These are phyloP conservation scores for Sakesphorus luctuosus DNA, from an alignment of 2,113 vertebrate species.

Conservation along the genomic window DNA sequence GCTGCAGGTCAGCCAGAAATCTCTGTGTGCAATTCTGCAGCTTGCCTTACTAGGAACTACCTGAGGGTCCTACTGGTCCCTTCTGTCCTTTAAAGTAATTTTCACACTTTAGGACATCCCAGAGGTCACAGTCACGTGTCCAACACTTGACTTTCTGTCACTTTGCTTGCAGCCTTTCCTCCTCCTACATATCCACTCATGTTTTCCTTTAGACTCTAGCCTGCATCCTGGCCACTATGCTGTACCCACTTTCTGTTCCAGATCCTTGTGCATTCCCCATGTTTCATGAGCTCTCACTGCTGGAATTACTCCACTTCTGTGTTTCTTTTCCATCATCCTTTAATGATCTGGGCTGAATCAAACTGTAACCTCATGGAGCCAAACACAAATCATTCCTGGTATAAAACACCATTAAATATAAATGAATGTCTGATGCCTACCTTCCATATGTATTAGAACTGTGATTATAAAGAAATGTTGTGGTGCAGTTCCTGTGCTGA, in stretches of 20 bases:
- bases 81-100: background rate
- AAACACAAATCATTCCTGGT: background rate
- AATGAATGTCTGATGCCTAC: background rate
- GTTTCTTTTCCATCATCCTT: background rate
- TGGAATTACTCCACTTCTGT: background rate
- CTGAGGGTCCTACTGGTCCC: background rate
- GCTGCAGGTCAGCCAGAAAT: background rate
- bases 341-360: background rate
- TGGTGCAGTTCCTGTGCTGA: background rate
- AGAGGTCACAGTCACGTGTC: rapidly evolving
- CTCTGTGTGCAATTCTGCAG: background rate
- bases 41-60: background rate
- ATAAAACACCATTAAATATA: background rate
- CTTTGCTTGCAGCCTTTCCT: background rate
- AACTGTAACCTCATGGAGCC: background rate
- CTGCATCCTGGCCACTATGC: background rate
- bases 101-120: background rate
- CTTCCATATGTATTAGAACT: rapidly evolving
- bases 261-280: background rate
- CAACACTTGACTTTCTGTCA: background rate
- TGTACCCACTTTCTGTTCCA: background rate
- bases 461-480: background rate
- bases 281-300: background rate
- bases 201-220: background rate
- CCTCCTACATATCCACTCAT: rapidly evolving